Percentiles rank a stretch among this genome's conserved stretches.
phyloP scores from a whole-genome alignment of 2,888 invertebrate genomes.

The Dicranocentrus wangi region DNA sequence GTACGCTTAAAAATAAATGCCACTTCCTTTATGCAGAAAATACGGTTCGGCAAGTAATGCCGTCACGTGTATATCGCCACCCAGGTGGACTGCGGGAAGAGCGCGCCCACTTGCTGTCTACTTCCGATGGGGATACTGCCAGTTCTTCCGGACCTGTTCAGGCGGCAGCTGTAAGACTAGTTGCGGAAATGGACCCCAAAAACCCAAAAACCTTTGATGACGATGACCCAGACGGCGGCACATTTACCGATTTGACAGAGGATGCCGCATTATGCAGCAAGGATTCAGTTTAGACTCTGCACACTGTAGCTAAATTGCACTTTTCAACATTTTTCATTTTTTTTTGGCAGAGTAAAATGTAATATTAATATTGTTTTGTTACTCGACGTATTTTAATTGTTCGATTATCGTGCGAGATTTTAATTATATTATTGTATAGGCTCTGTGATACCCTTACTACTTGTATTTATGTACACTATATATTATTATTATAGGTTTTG shows the following conservation, averaged over 20 bases:
- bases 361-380: not conserved
- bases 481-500: too few species aligned
- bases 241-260: constrained; percentile 70
- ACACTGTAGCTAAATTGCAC: not conserved
- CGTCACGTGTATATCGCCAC: constrained; percentile 72
- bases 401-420: not conserved
- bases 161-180: constrained; percentile 69
- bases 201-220: constrained; percentile 25
- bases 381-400: not conserved
- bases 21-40: constrained; percentile 52
- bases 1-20: not conserved
- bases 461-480: not conserved
- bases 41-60: constrained; percentile 71
- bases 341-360: not conserved
- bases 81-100: constrained; percentile 72
- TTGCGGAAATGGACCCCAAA: constrained; percentile 69
- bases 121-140: constrained; percentile 63
- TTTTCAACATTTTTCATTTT: not conserved
- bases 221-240: constrained; percentile 61
- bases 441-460: constrained; percentile 12
- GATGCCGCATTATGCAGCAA: constrained; percentile 60
- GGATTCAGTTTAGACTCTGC: constrained; percentile 30
- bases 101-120: constrained; percentile 70
- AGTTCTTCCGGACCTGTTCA: constrained; percentile 68
- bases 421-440: not conserved